These are phyloP conservation scores for Willisornis vidua DNA, from an alignment of 2,113 vertebrate genomes.

Conservation along the genomic window DNA sequence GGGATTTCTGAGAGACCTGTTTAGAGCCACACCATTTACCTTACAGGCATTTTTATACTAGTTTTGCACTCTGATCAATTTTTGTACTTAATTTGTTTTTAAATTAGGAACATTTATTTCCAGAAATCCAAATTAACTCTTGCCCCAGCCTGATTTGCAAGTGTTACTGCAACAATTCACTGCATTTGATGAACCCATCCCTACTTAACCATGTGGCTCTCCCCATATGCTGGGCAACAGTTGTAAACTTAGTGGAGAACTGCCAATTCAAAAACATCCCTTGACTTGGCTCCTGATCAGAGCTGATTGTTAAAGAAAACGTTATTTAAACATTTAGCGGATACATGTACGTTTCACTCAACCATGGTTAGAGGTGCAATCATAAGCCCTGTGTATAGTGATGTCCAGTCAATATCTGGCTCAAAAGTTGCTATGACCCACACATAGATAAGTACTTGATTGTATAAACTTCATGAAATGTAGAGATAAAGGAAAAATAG, in stretches of 20 bases:
- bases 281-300: background rate
- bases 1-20: slow-evolving; percentile 50
- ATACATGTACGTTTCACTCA: background rate
- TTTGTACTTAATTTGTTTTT: slow-evolving; percentile 64
- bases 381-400: background rate
- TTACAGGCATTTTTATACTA: slow-evolving; percentile 8
- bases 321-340: background rate
- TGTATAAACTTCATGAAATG: background rate
- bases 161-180: background rate
- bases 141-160: slow-evolving; percentile 9
- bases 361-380: background rate
- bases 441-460: background rate
- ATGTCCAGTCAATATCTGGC: background rate
- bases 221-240: background rate
- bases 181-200: background rate
- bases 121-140: slow-evolving; percentile 61
- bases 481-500: background rate
- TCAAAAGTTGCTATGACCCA: background rate
- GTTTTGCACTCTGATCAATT: slow-evolving; percentile 15
- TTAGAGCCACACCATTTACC: slow-evolving; percentile 50
- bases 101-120: slow-evolving; percentile 72
- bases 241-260: background rate
- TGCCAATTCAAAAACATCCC: background rate
- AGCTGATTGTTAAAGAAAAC: background rate
- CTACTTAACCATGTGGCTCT: background rate